Conservation (phyloP, 2,888 invertebrate species). For the Athalia circularis region DNA sequence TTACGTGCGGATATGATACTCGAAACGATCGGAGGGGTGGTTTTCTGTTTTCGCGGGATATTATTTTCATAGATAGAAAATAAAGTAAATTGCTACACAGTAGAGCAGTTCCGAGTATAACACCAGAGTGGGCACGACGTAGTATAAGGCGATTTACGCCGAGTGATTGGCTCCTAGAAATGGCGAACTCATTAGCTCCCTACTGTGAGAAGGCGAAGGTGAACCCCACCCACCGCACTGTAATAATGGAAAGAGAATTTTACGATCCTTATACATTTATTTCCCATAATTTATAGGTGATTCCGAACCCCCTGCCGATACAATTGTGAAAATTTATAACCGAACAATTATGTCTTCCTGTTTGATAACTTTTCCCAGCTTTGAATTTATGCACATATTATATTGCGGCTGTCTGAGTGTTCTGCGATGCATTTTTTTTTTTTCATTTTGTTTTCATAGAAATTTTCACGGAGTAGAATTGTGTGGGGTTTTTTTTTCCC, state of each 20-base stretch:
- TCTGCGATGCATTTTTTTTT: no score
- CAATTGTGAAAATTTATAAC: no score
- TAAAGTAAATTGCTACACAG: conserved; percentile 10
- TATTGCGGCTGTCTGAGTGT: no score
- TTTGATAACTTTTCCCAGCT: no score
- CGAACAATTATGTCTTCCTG: no score
- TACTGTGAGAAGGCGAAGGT: conserved; percentile 4
- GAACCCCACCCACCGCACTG: not conserved
- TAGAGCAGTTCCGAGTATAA: not conserved
- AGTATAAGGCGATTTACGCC: conserved; percentile 37
- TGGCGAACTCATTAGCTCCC: conserved; percentile 35
- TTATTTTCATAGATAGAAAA: not conserved
- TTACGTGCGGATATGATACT: no score
- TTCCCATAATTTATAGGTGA: not conserved
- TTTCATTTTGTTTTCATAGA: not conserved
- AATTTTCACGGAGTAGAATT: not conserved
- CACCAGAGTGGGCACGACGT: not conserved
- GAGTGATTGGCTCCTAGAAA: conserved; percentile 33
- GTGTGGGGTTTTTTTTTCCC: not conserved
- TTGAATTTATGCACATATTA: no score
- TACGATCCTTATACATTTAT: not conserved
- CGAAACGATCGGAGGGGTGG: no score
- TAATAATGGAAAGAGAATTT: not conserved
- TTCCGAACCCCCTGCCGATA: no score
- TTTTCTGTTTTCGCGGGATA: no score